These are phyloP conservation scores for Dryas iulia DNA, from an alignment of 1,140 invertebrate species.

Conservation along the genomic window DNA sequence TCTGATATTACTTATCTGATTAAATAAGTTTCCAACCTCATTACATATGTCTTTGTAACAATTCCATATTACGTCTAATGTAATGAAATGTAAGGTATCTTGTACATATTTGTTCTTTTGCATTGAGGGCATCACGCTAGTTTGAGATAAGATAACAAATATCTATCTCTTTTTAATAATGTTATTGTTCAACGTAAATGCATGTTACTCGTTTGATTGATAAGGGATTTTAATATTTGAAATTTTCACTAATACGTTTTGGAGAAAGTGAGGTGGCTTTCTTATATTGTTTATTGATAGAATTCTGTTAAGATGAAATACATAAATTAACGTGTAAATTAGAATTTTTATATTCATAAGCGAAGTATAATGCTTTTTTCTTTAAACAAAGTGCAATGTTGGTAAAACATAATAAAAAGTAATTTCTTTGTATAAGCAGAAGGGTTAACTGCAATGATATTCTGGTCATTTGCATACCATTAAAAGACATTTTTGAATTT, in stretches of 20 bases:
- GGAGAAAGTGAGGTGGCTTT: too few species aligned
- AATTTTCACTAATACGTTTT: not conserved
- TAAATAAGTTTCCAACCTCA: not conserved
- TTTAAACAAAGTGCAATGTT: too few species aligned
- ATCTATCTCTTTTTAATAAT: slow-evolving; percentile 12
- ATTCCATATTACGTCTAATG: not conserved
- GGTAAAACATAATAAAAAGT: too few species aligned
- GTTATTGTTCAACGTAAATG: slow-evolving; percentile 8
- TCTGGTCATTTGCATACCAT: too few species aligned
- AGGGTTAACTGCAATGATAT: too few species aligned
- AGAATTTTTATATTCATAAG: too few species aligned
- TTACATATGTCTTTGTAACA: not conserved
- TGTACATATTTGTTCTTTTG: not conserved
- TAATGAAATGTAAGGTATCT: not conserved
- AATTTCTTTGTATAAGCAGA: too few species aligned
- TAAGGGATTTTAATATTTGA: not conserved
- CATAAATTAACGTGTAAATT: too few species aligned
- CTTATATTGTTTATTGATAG: too few species aligned
- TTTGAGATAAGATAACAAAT: slow-evolving; percentile 13
- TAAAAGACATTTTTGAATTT: too few species aligned
- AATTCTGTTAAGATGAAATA: too few species aligned
- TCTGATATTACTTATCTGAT: not conserved
- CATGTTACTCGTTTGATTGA: slow-evolving; percentile 4
- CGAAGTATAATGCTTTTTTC: too few species aligned
- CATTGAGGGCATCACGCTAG: slow-evolving; percentile 13